Evolutionary conservation across 2,888 invertebrate genomes (phyloP).

Genomic region (Eupithecia subfuscata): DNA sequence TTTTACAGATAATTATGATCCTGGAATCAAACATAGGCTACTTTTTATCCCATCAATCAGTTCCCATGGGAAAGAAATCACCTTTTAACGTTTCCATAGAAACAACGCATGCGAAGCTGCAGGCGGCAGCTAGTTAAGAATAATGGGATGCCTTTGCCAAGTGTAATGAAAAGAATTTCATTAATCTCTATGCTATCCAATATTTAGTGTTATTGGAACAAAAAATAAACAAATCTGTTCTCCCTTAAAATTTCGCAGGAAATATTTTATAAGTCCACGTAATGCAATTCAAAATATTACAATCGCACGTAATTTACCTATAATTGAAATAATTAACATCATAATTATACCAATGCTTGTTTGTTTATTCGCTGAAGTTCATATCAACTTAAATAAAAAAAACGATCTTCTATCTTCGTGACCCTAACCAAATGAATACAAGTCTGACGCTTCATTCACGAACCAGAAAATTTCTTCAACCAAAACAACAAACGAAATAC

Average conservation of each 20-base stretch:
- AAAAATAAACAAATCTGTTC: neutral
- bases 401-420: neutral
- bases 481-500: slow-evolving; percentile 1
- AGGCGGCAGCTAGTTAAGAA: too few relatives aligned
- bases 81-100: too few relatives aligned
- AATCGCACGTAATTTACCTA: neutral
- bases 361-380: neutral
- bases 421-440: neutral
- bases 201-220: neutral
- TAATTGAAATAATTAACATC: neutral
- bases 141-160: too few relatives aligned
- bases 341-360: neutral
- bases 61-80: too few relatives aligned
- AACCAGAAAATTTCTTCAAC: neutral
- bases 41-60: too few relatives aligned
- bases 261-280: neutral
- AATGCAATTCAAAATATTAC: neutral
- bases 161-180: too few relatives aligned
- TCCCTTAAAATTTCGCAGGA: neutral
- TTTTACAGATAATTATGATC: too few relatives aligned
- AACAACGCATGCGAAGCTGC: too few relatives aligned
- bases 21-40: too few relatives aligned
- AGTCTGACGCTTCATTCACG: neutral
- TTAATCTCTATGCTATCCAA: neutral
- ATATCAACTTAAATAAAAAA: neutral